These are phyloP conservation scores for Murina feae DNA, from an alignment of 2,113 vertebrate species.

Conservation along the genomic window DNA sequence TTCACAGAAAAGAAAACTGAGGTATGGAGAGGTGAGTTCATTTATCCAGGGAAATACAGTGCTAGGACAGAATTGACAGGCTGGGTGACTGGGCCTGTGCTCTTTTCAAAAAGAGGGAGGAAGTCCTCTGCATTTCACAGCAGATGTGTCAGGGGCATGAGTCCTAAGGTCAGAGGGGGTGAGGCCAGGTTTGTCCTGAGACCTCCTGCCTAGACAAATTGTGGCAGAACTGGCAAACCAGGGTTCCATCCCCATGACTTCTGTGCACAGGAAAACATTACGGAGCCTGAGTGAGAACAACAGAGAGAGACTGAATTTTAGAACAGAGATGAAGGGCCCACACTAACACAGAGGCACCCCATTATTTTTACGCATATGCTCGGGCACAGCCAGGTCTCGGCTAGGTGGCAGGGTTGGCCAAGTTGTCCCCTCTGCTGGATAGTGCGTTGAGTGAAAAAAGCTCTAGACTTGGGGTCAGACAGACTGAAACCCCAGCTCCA, in stretches of 20 bases:
- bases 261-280: not conserved
- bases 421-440: not conserved
- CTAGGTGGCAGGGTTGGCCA: not conserved
- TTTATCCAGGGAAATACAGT: not conserved
- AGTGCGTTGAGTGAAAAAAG: not conserved
- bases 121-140: not conserved
- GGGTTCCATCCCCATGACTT: not conserved
- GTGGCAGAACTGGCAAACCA: not conserved
- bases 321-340: not conserved
- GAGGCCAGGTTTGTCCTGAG: not conserved
- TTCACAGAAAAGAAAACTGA: not conserved
- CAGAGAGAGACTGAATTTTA: not conserved
- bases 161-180: not conserved
- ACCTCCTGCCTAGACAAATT: not conserved
- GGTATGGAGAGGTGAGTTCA: not conserved
- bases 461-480: not conserved
- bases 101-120: not conserved
- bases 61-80: not conserved
- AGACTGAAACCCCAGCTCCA: not conserved
- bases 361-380: not conserved
- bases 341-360: not conserved
- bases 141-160: fast-evolving
- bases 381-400: not conserved
- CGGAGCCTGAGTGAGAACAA: not conserved
- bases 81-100: not conserved